A percentile compares a stretch with the other conserved stretches of the same genome.
Conservation (phyloP, 2,888 invertebrate species). For the Andrena camellia region DNA sequence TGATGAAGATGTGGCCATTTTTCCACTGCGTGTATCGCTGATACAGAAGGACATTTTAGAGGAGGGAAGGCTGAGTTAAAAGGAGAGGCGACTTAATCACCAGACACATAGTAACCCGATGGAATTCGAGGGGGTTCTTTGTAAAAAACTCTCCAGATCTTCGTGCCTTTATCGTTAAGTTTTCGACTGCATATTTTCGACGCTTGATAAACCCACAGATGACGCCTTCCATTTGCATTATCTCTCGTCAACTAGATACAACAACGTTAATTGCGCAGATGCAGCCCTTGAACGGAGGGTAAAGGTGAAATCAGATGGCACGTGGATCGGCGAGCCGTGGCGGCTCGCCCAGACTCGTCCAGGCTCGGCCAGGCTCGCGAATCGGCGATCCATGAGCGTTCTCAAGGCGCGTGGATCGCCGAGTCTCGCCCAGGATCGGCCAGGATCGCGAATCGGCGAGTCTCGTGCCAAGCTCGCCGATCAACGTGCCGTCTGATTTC, state of each 20-base stretch:
- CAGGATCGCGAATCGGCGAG: too few species aligned
- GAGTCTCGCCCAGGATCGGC: too few species aligned
- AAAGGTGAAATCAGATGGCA: too few species aligned
- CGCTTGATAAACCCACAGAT: constrained; percentile 52
- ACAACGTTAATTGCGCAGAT: constrained; percentile 30
- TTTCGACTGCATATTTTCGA: constrained; percentile 53
- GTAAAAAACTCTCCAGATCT: constrained; percentile 25
- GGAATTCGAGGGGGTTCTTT: constrained; percentile 30
- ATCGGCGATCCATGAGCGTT: too few species aligned
- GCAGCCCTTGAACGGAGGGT: constrained; percentile 17
- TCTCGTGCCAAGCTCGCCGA: too few species aligned
- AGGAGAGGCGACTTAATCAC: constrained; percentile 10
- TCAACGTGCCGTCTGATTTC: too few species aligned
- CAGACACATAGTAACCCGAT: constrained; percentile 12
- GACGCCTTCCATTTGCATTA: constrained; percentile 65
- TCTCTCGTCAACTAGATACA: constrained; percentile 60
- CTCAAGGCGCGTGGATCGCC: too few species aligned
- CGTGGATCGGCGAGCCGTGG: too few species aligned
- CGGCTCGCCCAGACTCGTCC: too few species aligned
- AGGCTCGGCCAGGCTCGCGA: too few species aligned
- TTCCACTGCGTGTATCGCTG: constrained; percentile 16
- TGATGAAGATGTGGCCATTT: constrained; percentile 18
- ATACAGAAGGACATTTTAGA: constrained; percentile 15
- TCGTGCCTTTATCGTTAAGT: constrained; percentile 54
- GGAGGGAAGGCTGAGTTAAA: constrained; percentile 13